Base-by-base conservation (phyloP, 2,888 invertebrate species). In the Amblyjoppa proteus region DNA sequence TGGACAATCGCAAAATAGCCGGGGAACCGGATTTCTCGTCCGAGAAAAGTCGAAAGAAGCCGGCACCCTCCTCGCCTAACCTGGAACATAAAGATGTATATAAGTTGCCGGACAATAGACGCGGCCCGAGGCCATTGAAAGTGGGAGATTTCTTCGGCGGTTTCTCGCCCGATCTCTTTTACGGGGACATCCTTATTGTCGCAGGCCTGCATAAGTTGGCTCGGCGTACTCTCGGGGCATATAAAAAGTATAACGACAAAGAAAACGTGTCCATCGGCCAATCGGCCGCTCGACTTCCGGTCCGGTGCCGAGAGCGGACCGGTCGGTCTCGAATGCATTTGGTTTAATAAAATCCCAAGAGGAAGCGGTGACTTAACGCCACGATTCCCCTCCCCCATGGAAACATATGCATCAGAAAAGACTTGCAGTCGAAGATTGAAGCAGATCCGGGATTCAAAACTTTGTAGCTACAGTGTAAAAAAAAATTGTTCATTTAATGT, bases 231-330 rank as follows among this genome's bases (percentile, higher is more conserved):
- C 49, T 45, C 16, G 16, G 56, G 73, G 49, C 20, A 66, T 20
- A 53, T 69, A 34, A 7, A 16, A n/a, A 51, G 34, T 34, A 49
- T n/a, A 41, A 28, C 56, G 68, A 85, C 82, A 81, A 84, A 78
- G 84, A 85, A 78, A 84, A 84, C 84, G 84, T 85, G 84, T 82
- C 81, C 77, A 64, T 78, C 73, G 49, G 77, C 84, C 81, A 82
- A 85, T 85, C 82, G 84, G 68, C 68, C 81, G 78, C 34, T 34
- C 51, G 82, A 82, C 84, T 85, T 85, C 84, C 84, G 84, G 81
- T 66, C 53, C 53, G 51, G 20, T 49, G 34, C 49, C 49, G 13
- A 66, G 49, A 49, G 45, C 28, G 20, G 34, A 3, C 51, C 34
- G 58, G 25, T 9, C 53, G 53, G 49, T 77, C 53, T 28, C 68